These are phyloP conservation scores for Adelognathus sp. DNA, from an alignment of 2,888 invertebrate genomes.

Conservation along the genomic window DNA sequence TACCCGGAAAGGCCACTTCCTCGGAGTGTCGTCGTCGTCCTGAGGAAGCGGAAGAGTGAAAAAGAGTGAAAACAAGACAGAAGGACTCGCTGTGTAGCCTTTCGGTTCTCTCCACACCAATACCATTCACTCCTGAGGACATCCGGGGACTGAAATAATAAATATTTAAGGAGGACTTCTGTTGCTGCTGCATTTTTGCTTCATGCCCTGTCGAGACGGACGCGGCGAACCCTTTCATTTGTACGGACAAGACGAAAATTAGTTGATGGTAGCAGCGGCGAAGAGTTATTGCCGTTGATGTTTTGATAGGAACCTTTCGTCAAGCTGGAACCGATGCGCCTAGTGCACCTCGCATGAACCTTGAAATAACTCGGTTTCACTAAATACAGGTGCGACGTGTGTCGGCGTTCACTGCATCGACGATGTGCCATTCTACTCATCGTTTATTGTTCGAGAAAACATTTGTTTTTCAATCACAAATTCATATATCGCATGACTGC, in stretches of 20 bases:
- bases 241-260: constrained; percentile 78
- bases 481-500: no score
- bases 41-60: not conserved
- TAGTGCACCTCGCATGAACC: constrained; percentile 59
- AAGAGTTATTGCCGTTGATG: constrained; percentile 67
- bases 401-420: not conserved
- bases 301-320: constrained; percentile 69
- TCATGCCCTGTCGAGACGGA: constrained; percentile 58
- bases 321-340: constrained; percentile 52
- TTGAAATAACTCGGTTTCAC: constrained; percentile 61
- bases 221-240: constrained; percentile 79
- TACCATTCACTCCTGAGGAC: constrained; percentile 51
- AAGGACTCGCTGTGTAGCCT: constrained; percentile 35
- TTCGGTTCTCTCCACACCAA: constrained; percentile 40
- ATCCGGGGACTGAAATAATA: constrained; percentile 75
- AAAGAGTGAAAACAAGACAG: constrained; percentile 27
- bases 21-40: constrained; percentile 15
- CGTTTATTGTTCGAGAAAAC: not conserved
- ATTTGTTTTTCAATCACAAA: constrained; percentile 1
- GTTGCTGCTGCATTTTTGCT: constrained; percentile 25
- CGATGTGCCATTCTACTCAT: not conserved
- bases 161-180: constrained; percentile 76
- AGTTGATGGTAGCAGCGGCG: constrained; percentile 70
- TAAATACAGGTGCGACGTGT: constrained; percentile 17
- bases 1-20: constrained; percentile 42